Percentiles rank a stretch among this genome's conserved stretches.
phyloP scores from a whole-genome alignment of 1,140 invertebrate species.

The Rhizoglyphus robini region DNA sequence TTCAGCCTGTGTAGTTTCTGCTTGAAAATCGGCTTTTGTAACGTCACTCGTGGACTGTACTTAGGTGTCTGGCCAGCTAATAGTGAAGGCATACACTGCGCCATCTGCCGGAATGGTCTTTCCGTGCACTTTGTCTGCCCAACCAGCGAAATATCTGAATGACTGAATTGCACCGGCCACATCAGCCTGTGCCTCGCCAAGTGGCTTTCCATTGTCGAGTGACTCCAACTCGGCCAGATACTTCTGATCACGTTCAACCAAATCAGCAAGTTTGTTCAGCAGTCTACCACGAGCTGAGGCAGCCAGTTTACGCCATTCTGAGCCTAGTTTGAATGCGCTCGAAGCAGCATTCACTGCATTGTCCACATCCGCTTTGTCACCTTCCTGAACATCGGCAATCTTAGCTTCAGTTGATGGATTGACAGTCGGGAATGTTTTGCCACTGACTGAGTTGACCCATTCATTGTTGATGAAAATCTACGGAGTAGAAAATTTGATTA shows the following conservation, averaged over 20 bases:
- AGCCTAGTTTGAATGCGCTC: constrained; percentile 30
- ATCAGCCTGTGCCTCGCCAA: constrained; percentile 48
- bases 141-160: constrained; percentile 75
- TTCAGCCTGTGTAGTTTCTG: no score
- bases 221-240: constrained; percentile 45
- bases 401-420: constrained; percentile 74
- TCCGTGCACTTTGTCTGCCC: constrained; percentile 78
- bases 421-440: constrained; percentile 72
- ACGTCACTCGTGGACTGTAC: no score
- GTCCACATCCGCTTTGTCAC: constrained; percentile 45
- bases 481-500: background rate
- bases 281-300: constrained; percentile 34
- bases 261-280: constrained; percentile 28
- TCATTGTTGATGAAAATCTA: constrained; percentile 94
- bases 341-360: constrained; percentile 36
- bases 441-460: constrained; percentile 72
- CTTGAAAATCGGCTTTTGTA: no score
- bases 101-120: constrained; percentile 57
- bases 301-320: constrained; percentile 37
- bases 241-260: constrained; percentile 24
- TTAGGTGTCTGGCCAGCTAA: no score
- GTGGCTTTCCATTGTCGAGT: constrained; percentile 77
- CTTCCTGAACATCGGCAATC: constrained; percentile 71
- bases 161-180: constrained; percentile 46
- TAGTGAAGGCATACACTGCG: constrained; percentile 44